Conservation (phyloP, 2,888 invertebrate species). For the Drosophila phalerata region DNA sequence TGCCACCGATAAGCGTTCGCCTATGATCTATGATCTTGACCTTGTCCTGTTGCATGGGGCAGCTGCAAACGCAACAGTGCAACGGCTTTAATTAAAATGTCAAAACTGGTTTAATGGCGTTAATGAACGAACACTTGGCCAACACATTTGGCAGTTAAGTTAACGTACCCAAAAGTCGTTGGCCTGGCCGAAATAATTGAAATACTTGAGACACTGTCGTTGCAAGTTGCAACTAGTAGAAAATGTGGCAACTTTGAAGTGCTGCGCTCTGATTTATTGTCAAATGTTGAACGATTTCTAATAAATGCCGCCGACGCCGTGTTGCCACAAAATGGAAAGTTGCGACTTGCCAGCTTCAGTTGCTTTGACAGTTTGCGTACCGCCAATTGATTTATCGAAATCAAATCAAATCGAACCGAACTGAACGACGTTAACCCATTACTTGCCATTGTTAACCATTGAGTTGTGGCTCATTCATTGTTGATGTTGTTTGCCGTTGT, state of each 20-base stretch:
- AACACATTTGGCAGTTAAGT: slow-evolving; percentile 14
- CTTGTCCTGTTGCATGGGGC: slow-evolving; percentile 52
- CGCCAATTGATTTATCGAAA: slow-evolving; percentile 62
- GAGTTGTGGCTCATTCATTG: slow-evolving; percentile 12
- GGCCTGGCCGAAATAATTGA: slow-evolving; percentile 39
- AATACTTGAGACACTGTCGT: slow-evolving; percentile 37
- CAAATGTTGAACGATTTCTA: slow-evolving; percentile 54
- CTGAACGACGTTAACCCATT: slow-evolving; percentile 29
- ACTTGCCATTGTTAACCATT: slow-evolving; percentile 47
- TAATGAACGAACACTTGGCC: slow-evolving; percentile 83
- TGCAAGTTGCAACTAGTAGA: slow-evolving; percentile 1
- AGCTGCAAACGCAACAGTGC: slow-evolving; percentile 42
- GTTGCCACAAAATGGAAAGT: slow-evolving; percentile 68
- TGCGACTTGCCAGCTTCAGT: slow-evolving; percentile 16
- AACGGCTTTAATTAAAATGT: slow-evolving; percentile 85
- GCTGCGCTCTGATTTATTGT: slow-evolving; percentile 69
- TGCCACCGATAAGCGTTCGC: slow-evolving; percentile 69
- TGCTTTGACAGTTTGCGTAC: slow-evolving; percentile 71
- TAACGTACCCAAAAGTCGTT: slow-evolving; percentile 38
- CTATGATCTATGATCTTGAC: slow-evolving; percentile 78
- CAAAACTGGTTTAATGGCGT: slow-evolving; percentile 86
- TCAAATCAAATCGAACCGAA: slow-evolving; percentile 41
- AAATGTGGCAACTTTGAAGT: slow-evolving; percentile 50
- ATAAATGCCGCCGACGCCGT: slow-evolving; percentile 62
- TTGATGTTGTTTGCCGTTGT: slow-evolving; percentile 7